These are phyloP conservation scores for Pseudococcus jackbeardsleyi DNA, from an alignment of 2,888 invertebrate species.

Conservation along the genomic window DNA sequence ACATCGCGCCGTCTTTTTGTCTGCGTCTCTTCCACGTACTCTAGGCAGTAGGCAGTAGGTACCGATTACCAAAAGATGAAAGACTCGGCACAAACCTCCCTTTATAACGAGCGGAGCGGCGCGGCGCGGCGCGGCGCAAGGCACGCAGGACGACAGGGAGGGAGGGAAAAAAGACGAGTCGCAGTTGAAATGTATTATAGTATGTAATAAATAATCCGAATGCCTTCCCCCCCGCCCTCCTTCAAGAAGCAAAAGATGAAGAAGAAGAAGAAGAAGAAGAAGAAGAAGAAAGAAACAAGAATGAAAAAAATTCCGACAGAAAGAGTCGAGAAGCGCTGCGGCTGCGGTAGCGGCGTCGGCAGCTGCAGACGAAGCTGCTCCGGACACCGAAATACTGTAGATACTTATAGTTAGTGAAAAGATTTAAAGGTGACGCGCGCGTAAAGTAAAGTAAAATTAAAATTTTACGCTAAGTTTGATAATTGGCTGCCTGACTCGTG, in stretches of 20 bases:
- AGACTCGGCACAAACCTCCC: slow-evolving; percentile 4
- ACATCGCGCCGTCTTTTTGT: background rate
- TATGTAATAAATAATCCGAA: slow-evolving; percentile 47
- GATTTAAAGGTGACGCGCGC: slow-evolving; percentile 1
- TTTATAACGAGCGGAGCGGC: slow-evolving; percentile 20
- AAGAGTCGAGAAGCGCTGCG: background rate
- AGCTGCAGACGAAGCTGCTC: no score
- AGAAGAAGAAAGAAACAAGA: background rate
- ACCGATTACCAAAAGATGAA: background rate
- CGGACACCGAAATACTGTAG: background rate
- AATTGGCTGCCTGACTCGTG: background rate
- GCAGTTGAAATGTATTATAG: slow-evolving; percentile 35
- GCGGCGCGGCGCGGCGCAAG: background rate
- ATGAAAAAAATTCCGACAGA: background rate
- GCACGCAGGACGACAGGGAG: no score
- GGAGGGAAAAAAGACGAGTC: background rate
- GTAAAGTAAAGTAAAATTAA: background rate
- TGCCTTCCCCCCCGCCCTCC: no score
- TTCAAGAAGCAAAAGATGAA: background rate
- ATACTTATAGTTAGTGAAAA: background rate
- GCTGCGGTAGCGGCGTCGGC: no score
- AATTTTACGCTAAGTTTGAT: background rate
- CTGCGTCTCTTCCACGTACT: background rate
- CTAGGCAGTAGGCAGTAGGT: no score
- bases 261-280: background rate